phyloP scores from a whole-genome alignment of 2,888 invertebrate genomes.

The Ashinkailepas kermadecensis region DNA sequence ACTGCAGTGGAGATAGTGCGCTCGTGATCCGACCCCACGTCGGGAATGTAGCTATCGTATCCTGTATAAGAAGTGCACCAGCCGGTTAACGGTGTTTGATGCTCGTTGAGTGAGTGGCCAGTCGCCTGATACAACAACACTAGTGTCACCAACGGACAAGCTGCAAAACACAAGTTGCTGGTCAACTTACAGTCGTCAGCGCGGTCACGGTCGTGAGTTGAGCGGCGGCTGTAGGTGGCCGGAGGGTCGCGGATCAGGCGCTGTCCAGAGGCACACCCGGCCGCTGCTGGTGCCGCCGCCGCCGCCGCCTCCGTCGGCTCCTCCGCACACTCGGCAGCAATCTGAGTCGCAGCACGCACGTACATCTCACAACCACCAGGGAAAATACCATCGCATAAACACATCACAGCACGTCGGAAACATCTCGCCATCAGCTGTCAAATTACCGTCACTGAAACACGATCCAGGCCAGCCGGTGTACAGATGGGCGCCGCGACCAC shows the following conservation, averaged over 20 bases:
- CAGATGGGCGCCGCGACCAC: neutral
- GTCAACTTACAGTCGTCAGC: neutral
- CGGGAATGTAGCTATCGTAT: too few species aligned
- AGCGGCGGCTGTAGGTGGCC: conserved; percentile 21
- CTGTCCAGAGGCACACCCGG: neutral
- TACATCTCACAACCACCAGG: neutral
- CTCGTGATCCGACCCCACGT: too few species aligned
- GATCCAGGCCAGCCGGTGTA: neutral
- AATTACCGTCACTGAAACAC: too few species aligned
- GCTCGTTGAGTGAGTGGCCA: too few species aligned
- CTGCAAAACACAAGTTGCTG: neutral
- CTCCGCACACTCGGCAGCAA: neutral
- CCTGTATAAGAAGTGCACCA: too few species aligned
- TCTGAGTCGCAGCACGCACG: neutral
- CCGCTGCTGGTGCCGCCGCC: neutral
- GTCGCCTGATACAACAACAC: too few species aligned
- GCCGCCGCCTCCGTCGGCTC: neutral
- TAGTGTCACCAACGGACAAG: too few species aligned
- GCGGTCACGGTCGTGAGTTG: conserved; percentile 10
- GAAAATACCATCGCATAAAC: too few species aligned
- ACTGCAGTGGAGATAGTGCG: too few species aligned
- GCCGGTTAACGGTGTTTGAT: too few species aligned
- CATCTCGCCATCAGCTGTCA: too few species aligned
- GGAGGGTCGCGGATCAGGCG: conserved; percentile 18
- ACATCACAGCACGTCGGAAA: too few species aligned